Percentiles rank a stretch among this genome's conserved stretches.
phyloP scores from a whole-genome alignment of 2,888 invertebrate genomes.

The Mamestra brassicae region DNA sequence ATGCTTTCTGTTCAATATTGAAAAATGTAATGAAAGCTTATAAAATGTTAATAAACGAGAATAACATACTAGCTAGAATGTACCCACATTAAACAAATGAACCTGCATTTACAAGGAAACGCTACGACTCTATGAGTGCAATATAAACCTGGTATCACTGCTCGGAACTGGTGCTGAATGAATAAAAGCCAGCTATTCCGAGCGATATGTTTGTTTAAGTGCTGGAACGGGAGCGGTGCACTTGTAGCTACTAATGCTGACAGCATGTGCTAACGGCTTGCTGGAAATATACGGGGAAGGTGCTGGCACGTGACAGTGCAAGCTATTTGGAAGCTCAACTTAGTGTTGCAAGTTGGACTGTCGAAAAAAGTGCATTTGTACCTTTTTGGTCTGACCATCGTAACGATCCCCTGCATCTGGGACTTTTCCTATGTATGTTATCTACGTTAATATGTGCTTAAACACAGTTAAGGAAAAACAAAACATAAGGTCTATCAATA shows the following conservation, averaged over 20 bases:
- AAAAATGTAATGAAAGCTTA: too few species aligned
- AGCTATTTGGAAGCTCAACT: not conserved
- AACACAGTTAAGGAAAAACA: too few species aligned
- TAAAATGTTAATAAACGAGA: too few species aligned
- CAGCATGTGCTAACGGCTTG: conserved; percentile 10
- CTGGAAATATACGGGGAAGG: not conserved
- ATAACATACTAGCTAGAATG: too few species aligned
- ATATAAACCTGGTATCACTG: not conserved
- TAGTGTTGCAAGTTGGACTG: too few species aligned
- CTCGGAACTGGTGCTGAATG: not conserved
- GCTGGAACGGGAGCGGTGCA: not conserved
- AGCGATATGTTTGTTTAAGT: conserved; percentile 32
- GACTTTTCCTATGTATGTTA: too few species aligned
- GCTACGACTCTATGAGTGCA: not conserved
- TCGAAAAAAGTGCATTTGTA: too few species aligned
- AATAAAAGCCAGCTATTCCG: conserved; percentile 16
- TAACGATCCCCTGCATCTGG: too few species aligned
- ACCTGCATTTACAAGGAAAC: not conserved
- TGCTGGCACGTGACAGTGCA: not conserved
- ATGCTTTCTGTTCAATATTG: too few species aligned
- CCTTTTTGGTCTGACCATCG: too few species aligned
- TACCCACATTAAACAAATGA: not conserved
- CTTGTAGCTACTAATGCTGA: conserved; percentile 7
- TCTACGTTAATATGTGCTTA: too few species aligned
- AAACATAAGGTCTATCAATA: too few species aligned